Evolutionary conservation across 2,113 vertebrate genomes (phyloP), one percentile per base, ranked within the genome.

Genomic region (Sapayoa aenigma): DNA sequence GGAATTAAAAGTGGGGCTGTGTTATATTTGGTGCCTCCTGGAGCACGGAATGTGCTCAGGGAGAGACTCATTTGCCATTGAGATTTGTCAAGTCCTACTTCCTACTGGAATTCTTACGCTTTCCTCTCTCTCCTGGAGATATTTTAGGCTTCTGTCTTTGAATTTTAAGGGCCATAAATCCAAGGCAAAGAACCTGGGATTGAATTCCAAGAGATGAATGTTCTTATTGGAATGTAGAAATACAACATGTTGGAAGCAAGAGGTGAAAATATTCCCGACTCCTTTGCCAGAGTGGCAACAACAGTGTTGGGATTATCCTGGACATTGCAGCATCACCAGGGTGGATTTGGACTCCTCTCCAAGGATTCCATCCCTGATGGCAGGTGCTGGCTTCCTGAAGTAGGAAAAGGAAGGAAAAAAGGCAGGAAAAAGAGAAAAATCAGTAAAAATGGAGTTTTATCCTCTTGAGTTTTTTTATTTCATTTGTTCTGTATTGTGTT

Each of bases 1-100:
- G 90, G 81, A 89, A 93, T 94, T 91, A 87, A 88, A 95, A 95
- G 75, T 4, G 66, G 71, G 63, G 41, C 93, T 84, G 91, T 24
- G 92, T 94, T 94, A 86, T 96, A 94, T 97, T 95, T 90, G 95
- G 92, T 94, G 28, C 82, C 91, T 95, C 93, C 90, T 11, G 47
- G 85, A 94, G 87, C 84, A 94, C 93, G 82, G 81, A 89, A 75
- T 92, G 92, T 96, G 91, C 97, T 94, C 72, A 25, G 15, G 83
- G 87, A 93, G 81, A 83, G 82, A 83, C 71, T 87, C 37, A 58
- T 87, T 92, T 93, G 89, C 92, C 41, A 18, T 60, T 35, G 89
- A 60, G 44, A 60, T 91, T 68, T 92, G 86, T 96, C 79, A 93
- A 88, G 75, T 68, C 31, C 42, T 79, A 19, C 4, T 81, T 84